A percentile compares a stretch with the other conserved stretches of the same genome.
Evolutionary conservation across 1,140 invertebrate species (phyloP).

Genomic region (Orussus abietinus): DNA sequence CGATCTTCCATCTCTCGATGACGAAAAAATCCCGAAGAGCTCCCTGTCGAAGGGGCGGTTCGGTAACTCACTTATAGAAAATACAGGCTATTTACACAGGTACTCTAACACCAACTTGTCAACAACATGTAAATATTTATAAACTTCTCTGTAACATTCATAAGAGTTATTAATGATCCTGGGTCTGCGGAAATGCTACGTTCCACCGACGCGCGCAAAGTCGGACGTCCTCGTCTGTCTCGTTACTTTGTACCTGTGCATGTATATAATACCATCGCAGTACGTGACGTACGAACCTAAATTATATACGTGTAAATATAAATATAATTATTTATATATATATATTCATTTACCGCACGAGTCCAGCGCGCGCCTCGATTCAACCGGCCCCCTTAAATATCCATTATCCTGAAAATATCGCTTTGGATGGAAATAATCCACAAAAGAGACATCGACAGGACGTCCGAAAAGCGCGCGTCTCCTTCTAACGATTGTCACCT

Average conservation of each 20-base stretch:
- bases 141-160: constrained; percentile 12
- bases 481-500: constrained; percentile 7
- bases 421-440: neutral
- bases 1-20: neutral
- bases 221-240: too few relatives aligned
- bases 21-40: neutral
- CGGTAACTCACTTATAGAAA: constrained; percentile 1
- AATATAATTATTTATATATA: neutral
- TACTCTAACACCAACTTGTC: constrained; percentile 16
- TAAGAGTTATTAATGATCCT: constrained; percentile 1
- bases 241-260: too few relatives aligned
- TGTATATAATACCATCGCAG: too few relatives aligned
- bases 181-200: neutral
- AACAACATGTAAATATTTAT: constrained; percentile 23
- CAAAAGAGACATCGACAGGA: neutral
- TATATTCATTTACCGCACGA: neutral
- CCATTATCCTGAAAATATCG: neutral
- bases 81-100: constrained; percentile 2
- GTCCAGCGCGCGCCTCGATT: too few relatives aligned
- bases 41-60: neutral
- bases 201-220: neutral
- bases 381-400: too few relatives aligned
- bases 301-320: neutral
- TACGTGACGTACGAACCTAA: neutral
- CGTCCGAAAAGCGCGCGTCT: too few relatives aligned